phyloP scores from a whole-genome alignment of 2,113 vertebrate species.

The Ancistrus triradiatus region DNA sequence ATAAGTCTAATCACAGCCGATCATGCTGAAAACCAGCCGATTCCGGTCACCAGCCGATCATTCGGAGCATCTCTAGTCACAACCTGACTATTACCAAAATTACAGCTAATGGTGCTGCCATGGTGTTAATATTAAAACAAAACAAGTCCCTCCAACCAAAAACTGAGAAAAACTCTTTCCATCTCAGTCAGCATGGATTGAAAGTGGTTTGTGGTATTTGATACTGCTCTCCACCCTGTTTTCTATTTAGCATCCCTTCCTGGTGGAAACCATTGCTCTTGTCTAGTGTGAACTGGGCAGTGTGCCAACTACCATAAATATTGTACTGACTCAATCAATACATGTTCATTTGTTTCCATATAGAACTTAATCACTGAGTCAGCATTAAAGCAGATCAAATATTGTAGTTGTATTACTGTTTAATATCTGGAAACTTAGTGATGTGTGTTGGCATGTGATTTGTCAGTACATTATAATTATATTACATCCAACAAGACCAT shows the following conservation, averaged over 20 bases:
- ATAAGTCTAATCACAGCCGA: too few relatives aligned
- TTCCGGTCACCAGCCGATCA: too few relatives aligned
- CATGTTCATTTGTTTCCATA: constrained; percentile 12
- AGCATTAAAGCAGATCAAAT: constrained; percentile 2
- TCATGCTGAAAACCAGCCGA: too few relatives aligned
- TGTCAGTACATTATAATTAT: not conserved
- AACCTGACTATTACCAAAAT: too few relatives aligned
- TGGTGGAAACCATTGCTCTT: not conserved
- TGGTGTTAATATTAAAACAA: too few relatives aligned
- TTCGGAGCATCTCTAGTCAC: too few relatives aligned
- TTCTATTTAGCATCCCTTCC: not conserved
- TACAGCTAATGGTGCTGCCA: too few relatives aligned
- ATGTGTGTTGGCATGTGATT: not conserved
- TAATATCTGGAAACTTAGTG: not conserved
- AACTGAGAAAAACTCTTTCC: too few relatives aligned
- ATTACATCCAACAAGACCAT: not conserved
- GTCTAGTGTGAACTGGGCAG: not conserved
- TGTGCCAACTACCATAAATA: constrained; percentile 11
- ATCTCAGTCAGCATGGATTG: too few relatives aligned
- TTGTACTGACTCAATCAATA: not conserved
- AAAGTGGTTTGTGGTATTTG: not conserved
- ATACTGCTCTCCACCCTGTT: not conserved
- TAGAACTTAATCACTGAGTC: not conserved
- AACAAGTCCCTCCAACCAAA: too few relatives aligned
- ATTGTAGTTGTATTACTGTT: not conserved